Conservation (phyloP, 2,888 invertebrate genomes). For the Thera obeliscata region DNA sequence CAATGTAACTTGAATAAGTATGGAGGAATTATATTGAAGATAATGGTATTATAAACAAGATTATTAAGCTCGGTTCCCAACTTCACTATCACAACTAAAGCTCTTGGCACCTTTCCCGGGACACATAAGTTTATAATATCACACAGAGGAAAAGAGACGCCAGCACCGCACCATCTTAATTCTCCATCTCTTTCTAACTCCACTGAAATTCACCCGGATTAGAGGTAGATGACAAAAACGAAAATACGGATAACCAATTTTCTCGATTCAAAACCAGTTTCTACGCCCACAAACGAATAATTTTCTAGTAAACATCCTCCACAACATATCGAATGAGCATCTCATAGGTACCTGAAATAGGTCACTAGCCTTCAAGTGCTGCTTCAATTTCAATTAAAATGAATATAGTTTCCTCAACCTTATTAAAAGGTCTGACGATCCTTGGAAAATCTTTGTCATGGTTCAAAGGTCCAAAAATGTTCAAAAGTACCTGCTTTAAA, state of each 20-base stretch:
- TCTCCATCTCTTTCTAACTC: slow-evolving; percentile 38
- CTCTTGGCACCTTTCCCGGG: slow-evolving; percentile 65
- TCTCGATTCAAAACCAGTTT: slow-evolving; percentile 6
- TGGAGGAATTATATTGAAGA: too few species aligned
- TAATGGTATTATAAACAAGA: slow-evolving; percentile 16
- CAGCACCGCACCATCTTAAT: slow-evolving; percentile 6
- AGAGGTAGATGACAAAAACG: not conserved
- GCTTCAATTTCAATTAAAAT: slow-evolving; percentile 7
- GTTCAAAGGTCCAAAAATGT: slow-evolving; percentile 3
- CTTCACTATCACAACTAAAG: slow-evolving; percentile 52
- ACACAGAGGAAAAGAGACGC: slow-evolving; percentile 45
- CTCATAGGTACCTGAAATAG: not conserved
- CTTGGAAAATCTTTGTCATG: slow-evolving; percentile 15
- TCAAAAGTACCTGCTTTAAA: not conserved
- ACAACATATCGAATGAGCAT: not conserved
- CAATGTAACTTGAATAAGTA: not conserved
- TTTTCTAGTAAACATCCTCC: not conserved
- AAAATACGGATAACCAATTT: slow-evolving; percentile 26
- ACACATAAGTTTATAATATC: slow-evolving; percentile 58
- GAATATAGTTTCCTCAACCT: slow-evolving; percentile 13
- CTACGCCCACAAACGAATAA: slow-evolving; percentile 2
- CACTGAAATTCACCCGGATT: slow-evolving; percentile 18
- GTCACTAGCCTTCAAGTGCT: slow-evolving; percentile 1
- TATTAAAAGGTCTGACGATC: slow-evolving; percentile 10
- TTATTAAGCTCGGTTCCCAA: slow-evolving; percentile 54